Evolutionary conservation across 2,797 vertebrate species (phyloP).

Genomic region (Labeo calbasu): DNA sequence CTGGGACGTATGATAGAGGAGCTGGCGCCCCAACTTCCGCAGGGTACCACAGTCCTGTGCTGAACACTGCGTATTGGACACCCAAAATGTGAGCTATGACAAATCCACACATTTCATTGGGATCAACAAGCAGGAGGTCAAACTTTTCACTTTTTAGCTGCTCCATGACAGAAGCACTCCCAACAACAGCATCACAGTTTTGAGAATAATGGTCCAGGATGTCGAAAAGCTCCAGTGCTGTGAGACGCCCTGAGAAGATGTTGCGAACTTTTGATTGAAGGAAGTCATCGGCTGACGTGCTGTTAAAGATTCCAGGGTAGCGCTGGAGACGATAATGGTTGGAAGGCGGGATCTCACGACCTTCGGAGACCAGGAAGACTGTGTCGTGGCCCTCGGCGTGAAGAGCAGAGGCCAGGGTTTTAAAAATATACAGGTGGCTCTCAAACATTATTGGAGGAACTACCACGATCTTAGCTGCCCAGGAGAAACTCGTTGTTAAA

Average conservation of each 20-base stretch:
- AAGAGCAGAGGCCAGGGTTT: constrained; percentile 91
- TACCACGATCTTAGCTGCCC: constrained; percentile 93
- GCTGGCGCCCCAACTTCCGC: constrained; percentile 96
- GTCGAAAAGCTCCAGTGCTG: constrained; percentile 93
- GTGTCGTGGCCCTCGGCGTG: constrained; percentile 90
- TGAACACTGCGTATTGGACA: constrained; percentile 94
- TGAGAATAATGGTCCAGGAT: constrained; percentile 96
- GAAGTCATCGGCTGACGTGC: constrained; percentile 91
- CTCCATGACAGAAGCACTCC: constrained; percentile 84
- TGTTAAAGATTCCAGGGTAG: constrained; percentile 98
- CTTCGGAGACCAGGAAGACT: constrained; percentile 93
- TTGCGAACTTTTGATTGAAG: constrained; percentile 96
- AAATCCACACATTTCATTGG: constrained; percentile 99
- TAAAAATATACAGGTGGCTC: constrained; percentile 99
- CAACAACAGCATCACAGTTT: constrained; percentile 95
- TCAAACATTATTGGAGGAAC: constrained; percentile 99
- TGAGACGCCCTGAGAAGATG: constrained; percentile 95
- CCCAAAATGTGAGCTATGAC: constrained; percentile 93
- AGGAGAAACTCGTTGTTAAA: constrained; percentile 75
- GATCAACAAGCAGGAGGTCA: constrained; percentile 95
- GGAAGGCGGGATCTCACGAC: constrained; percentile 89
- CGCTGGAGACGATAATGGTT: constrained; percentile 89
- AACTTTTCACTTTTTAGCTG: constrained; percentile 88
- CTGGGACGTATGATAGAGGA: constrained; percentile 94
- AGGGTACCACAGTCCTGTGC: constrained; percentile 98